These are phyloP conservation scores for human (Homo sapiens) DNA, from an alignment of 2,113 vertebrate genomes.

Conservation along the genomic window DNA sequence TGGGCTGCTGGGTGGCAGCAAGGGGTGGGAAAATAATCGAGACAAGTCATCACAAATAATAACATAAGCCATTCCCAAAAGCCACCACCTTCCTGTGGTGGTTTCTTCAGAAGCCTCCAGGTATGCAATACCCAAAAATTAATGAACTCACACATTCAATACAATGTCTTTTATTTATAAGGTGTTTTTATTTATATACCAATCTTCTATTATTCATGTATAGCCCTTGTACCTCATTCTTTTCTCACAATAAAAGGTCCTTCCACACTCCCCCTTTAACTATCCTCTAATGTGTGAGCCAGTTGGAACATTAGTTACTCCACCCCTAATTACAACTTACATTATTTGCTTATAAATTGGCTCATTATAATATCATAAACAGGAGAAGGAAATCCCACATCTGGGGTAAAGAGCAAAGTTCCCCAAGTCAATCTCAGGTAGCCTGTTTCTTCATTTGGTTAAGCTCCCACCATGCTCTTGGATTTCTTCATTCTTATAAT, in stretches of 20 bases:
- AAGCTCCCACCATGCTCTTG: neutral
- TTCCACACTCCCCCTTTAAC: neutral
- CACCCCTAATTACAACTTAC: neutral
- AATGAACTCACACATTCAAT: neutral
- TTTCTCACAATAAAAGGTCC: neutral
- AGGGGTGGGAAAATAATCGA: neutral
- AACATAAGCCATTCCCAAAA: neutral
- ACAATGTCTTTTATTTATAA: neutral
- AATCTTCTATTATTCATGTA: neutral
- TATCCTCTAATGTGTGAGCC: neutral
- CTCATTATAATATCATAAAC: neutral
- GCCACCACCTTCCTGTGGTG: neutral
- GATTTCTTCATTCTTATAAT: neutral
- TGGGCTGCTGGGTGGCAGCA: neutral
- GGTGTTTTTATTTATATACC: neutral
- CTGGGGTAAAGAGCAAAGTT: neutral
- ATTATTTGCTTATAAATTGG: neutral
- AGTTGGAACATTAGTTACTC: neutral
- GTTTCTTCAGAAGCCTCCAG: neutral
- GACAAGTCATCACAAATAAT: neutral
- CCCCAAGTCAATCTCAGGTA: neutral
- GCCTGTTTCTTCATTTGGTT: neutral
- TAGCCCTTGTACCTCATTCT: neutral
- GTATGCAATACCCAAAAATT: neutral
- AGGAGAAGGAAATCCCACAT: neutral